Evolutionary conservation across 2,113 vertebrate species (phyloP), one percentile per base, ranked within the genome.

Genomic region (Nyctereutes procyonoides): DNA sequence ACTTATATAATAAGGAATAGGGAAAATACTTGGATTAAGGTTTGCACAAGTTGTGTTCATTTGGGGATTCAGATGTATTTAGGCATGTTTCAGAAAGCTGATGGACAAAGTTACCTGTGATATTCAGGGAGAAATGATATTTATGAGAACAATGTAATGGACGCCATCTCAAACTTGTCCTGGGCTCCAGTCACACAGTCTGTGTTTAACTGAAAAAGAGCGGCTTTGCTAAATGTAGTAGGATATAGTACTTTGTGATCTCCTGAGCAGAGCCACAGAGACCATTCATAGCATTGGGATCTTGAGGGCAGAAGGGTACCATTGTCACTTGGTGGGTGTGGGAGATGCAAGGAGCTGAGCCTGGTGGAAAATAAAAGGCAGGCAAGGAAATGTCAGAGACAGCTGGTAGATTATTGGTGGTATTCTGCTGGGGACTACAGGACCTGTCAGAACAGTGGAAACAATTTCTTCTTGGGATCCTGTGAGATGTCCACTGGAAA

Each of bases 381-480:
- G 19, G 17, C 0, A 22, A 86, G 15, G 26, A 82, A 83, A 90
- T 2, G 0, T 35, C 51, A 81, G 85, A 80, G 58, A 26, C 15
- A 65, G 53, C 24, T 0, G 14, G 6, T 3, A 55, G 17, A n/a
- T 8, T 24, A 16, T 48, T 4, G 12, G 15, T 0, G 12, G n/a
- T 48, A 51, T 84, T 65, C 15, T 62, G 30, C 11, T 56, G 51
- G 77, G 56, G 69, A 55, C 48, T 16, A 28, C 1, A 35, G 35
- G 17, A 5, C 5, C 38, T 0, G 1, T 43, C 19, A 38, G 19
- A 35, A 8, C 35, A 4, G 2, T n/a, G 11, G 48, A 55, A 86
- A 76, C 11, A 90, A 56, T 55, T 80, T 43, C 24, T 48, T 8
- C 69, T 51, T 35, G 9, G 51, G 38, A 90, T 90, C 35, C 74